Percentiles rank a stretch among this genome's conserved stretches.
Conservation (phyloP, 2,113 vertebrate species). For the Trogon surrucura region DNA sequence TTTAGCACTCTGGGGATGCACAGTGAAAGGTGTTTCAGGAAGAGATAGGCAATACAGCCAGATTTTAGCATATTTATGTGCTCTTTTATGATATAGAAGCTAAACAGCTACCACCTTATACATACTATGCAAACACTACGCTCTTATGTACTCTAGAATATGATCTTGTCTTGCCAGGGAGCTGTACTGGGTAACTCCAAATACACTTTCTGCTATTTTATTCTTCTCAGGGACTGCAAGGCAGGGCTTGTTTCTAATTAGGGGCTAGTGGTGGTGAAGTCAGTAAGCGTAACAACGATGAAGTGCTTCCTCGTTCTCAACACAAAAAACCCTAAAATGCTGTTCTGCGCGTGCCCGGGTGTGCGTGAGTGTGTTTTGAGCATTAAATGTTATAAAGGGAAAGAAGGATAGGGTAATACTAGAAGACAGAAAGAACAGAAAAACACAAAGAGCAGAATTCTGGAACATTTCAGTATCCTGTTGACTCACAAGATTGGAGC, state of each 20-base stretch:
- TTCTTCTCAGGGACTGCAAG: accelerated
- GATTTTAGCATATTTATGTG: background rate
- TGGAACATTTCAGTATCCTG: conserved; percentile 65
- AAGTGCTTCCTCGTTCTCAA: background rate
- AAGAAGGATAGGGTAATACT: background rate
- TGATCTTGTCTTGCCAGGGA: background rate
- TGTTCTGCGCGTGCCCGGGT: accelerated
- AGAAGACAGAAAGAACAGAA: conserved; percentile 1
- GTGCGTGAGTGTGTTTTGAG: background rate
- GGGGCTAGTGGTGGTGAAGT: accelerated
- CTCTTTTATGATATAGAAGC: background rate
- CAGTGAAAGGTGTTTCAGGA: background rate
- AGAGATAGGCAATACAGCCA: background rate
- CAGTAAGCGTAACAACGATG: accelerated
- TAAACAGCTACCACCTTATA: background rate
- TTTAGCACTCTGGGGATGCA: background rate
- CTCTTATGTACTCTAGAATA: background rate
- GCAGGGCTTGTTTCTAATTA: background rate
- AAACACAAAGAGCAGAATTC: conserved; percentile 40
- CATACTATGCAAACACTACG: background rate
- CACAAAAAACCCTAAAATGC: background rate
- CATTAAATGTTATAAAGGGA: background rate
- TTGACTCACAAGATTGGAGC: conserved; percentile 62
- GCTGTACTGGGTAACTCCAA: background rate
- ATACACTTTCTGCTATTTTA: background rate